phyloP scores from a whole-genome alignment of 2,113 vertebrate species.

The Anthoscopus minutus region DNA sequence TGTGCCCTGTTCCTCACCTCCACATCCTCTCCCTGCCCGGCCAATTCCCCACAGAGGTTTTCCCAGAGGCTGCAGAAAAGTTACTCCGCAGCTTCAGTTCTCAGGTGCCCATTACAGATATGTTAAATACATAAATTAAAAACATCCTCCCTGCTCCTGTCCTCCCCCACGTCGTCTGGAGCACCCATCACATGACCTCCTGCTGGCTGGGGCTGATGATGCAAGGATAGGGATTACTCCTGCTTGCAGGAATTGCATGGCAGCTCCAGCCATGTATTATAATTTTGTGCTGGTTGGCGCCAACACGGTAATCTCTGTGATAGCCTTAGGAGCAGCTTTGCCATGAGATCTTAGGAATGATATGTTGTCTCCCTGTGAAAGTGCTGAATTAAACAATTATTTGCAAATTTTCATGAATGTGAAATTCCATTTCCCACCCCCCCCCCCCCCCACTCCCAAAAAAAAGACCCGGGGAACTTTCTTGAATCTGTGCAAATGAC shows the following conservation, averaged over 20 bases:
- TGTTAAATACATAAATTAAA: conserved; percentile 9
- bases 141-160: conserved; percentile 7
- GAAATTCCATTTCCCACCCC: not conserved
- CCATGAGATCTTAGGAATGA: conserved; percentile 11
- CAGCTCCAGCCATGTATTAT: not conserved
- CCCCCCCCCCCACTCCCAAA: fast-evolving
- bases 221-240: conserved; percentile 14
- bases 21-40: not conserved
- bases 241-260: not conserved
- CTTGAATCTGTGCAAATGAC: not conserved
- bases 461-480: not conserved
- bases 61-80: not conserved
- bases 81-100: not conserved
- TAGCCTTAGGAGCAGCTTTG: conserved; percentile 55
- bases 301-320: conserved; percentile 16
- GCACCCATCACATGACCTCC: not conserved
- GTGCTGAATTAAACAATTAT: conserved; percentile 29
- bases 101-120: not conserved
- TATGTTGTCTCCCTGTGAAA: conserved; percentile 1
- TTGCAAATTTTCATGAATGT: not conserved
- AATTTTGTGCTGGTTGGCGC: not conserved
- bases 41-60: not conserved
- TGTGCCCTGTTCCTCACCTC: not conserved
- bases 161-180: not conserved
- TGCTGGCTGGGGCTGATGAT: conserved; percentile 9